phyloP scores from a whole-genome alignment of 2,888 invertebrate genomes.

The Oligia strigilis region DNA sequence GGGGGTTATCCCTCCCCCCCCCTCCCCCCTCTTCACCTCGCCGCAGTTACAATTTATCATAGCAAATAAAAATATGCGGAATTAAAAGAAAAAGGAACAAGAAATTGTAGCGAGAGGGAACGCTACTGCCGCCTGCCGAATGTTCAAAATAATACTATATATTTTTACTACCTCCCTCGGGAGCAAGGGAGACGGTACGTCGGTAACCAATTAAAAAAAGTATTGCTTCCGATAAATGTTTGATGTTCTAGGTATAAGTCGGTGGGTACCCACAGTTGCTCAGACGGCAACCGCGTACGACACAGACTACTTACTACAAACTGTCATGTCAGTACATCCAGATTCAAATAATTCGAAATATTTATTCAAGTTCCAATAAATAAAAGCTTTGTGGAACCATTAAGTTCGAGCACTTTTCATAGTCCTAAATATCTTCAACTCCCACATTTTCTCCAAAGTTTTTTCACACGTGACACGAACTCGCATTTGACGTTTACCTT shows the following conservation, averaged over 20 bases:
- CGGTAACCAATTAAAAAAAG: conserved; percentile 75
- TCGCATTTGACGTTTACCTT: conserved; percentile 38
- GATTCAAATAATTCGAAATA: background rate
- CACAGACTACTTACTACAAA: background rate
- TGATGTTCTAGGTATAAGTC: conserved; percentile 50
- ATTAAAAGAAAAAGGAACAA: conserved; percentile 90
- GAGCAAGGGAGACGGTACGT: conserved; percentile 73
- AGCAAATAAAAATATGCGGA: conserved; percentile 90
- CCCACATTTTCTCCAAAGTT: background rate
- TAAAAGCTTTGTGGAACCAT: background rate
- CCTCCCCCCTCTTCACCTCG: conserved; percentile 75
- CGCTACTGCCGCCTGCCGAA: conserved; percentile 79
- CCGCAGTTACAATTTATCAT: conserved; percentile 90
- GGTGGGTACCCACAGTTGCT: conserved; percentile 14
- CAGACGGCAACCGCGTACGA: background rate
- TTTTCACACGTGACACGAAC: background rate
- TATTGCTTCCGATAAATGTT: conserved; percentile 67
- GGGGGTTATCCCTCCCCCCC: conserved; percentile 70
- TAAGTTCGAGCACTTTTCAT: background rate
- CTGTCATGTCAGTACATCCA: background rate
- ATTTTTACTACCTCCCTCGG: conserved; percentile 78
- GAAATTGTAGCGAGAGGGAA: conserved; percentile 84
- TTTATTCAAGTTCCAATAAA: background rate
- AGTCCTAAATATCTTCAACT: background rate
- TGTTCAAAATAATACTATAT: conserved; percentile 83